Evolutionary conservation across 2,113 vertebrate genomes (phyloP), one percentile per base, ranked within the genome.

Genomic region (Clarias gariepinus): DNA sequence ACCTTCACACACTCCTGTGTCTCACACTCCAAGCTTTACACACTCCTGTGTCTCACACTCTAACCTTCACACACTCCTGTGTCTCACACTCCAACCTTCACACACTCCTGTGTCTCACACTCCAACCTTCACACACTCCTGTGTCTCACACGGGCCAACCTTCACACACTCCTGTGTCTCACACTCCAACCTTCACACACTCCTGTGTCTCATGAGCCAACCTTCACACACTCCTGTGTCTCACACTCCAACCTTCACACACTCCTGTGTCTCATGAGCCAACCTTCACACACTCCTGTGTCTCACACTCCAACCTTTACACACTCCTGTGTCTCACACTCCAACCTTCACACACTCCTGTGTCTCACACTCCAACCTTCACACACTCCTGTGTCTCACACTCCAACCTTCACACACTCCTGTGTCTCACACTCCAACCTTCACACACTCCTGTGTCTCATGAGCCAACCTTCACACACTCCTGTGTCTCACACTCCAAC

Each of bases 141-240:
- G n/a, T n/a, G n/a, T n/a, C n/a, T n/a, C 64, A 57, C 25, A 25
- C 53, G 30, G 82, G 53, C 82, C 66, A 57, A 71, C 87, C 91
- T 91, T 88, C 88, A 92, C 88, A 90, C 91, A n/a, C n/a, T n/a
- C n/a, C n/a, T n/a, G n/a, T n/a, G n/a, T 28, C 74, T 68, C 60
- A 55, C 47, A 79, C 82, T 33, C 76, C 36, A 66, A 47, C 58
- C 9, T 36, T 19, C 64, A 55, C 57, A 68, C 83, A 60, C 82
- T 90, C 83, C 41, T 5, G 3, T 41, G 41, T 41, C 41, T 41
- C 41, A 41, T 3, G 4, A 10, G 13, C 79, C 90, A 89, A 2
- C 36, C 89, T 93, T 86, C 30, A 47, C 47, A 57, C 78, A 30
- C 36, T 36, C 36, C 36, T 36, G 36, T 36, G 36, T 36, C 36